Evolutionary conservation across 1,140 invertebrate genomes (phyloP), one percentile per base, ranked within the genome.

Genomic region (Procambarus virginalis): DNA sequence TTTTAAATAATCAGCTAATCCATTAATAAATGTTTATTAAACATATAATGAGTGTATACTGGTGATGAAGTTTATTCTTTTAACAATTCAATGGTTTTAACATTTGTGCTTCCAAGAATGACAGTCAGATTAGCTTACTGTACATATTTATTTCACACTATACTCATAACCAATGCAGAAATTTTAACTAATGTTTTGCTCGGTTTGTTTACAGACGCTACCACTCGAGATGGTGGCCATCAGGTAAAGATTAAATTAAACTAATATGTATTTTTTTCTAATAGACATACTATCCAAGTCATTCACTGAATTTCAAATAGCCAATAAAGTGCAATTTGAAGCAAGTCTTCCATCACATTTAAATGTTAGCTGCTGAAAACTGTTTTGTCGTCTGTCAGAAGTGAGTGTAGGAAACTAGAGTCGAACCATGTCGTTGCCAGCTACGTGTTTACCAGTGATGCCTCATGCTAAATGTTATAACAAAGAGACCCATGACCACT

Each of bases 281-380:
- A 22, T 73, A 34, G 34, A 34, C 22, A 73, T 20, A 73, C 64
- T 68, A 5, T 70, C 68, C n/a, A 73, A 73, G 68, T 73, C n/a
- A 73, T 73, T 73, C 68, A 73, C 68, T 73, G 14, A 34, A 34
- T 34, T 73, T 34, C 22, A 4, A 73, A 34, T 20, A 73, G 68
- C 22, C 68, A 34, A 34, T 73, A 9, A 73, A 34, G 68, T 73
- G 68, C 68, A 73, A 73, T 73, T 73, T 73, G 68, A 73, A 73
- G 68, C 5, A 73, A 73, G 68, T 73, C 68, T 73, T 73, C 68
- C 68, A 73, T 8, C 68, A 73, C 68, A 73, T 20, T 34, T 14
- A 34, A 34, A 9, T 73, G 22, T 73, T 73, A 73, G 68, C 68
- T 73, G 68, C 68, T 73, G n/a, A 73, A 34, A 73, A 34, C 22